A percentile compares a stretch with the other conserved stretches of the same genome.
Conservation (phyloP, 2,888 invertebrate species). For the Byasa hedistus region DNA sequence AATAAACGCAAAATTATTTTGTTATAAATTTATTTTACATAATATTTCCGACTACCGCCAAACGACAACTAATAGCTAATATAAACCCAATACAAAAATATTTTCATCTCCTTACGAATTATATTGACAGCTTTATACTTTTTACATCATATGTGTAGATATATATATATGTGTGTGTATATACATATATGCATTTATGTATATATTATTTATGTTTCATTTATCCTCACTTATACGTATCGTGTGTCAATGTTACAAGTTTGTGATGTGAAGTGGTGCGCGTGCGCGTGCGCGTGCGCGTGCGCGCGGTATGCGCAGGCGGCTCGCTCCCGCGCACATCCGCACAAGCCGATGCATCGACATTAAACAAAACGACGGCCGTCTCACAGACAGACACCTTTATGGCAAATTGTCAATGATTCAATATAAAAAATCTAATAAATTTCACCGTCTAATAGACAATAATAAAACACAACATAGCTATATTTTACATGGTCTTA, state of each 20-base stretch:
- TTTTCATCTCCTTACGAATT: conserved; percentile 69
- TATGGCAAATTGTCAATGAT: conserved; percentile 73
- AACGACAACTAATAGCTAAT: conserved; percentile 65
- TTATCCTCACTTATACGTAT: conserved; percentile 39
- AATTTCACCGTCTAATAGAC: conserved; percentile 64
- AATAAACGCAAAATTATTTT: conserved; percentile 34
- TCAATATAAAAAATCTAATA: conserved; percentile 59
- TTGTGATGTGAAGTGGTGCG: conserved; percentile 47
- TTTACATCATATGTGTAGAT: conserved; percentile 56
- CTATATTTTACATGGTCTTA: conserved; percentile 76
- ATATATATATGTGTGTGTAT: conserved; percentile 29
- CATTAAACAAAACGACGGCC: conserved; percentile 59
- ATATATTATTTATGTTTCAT: neutral
- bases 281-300: neutral
- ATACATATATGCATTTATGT: conserved; percentile 32
- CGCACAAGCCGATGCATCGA: neutral
- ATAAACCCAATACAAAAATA: conserved; percentile 80
- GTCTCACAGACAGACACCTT: conserved; percentile 70
- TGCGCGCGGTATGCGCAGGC: neutral
- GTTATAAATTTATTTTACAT: conserved; percentile 73
- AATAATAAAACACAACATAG: conserved; percentile 77
- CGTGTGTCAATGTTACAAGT: conserved; percentile 42
- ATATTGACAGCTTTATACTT: conserved; percentile 69
- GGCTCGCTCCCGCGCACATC: neutral
- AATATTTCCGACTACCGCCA: conserved; percentile 73